Base-by-base conservation (phyloP, 2,113 vertebrate genomes). In the Emydura subglobosa region DNA sequence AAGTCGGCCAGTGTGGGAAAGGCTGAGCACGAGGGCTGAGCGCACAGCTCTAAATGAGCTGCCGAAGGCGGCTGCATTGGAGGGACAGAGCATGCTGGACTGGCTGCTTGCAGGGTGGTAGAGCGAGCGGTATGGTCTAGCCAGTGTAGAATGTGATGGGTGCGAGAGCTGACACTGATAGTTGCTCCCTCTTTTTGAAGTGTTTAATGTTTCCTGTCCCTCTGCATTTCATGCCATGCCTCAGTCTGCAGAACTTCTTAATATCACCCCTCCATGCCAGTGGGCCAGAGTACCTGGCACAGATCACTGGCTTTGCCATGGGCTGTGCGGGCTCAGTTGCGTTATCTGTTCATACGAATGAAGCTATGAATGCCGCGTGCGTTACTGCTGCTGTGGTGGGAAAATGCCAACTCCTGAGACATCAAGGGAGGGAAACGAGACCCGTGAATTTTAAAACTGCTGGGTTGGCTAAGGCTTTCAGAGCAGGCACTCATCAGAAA, bases 161-260 rank as follows among this genome's bases (percentile, higher is more conserved):
- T 44, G 55, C 86, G 47, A 13, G 92, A 91, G 86, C 96, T 95
- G 93, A 65, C 86, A 91, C 94, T 94, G 93, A 93, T 96, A 96
- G 92, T 92, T 96, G 93, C 96, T 93, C 95, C 95, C 74, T 79
- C 93, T 83, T 72, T 72, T 83, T 0, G 1, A 68, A 95, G 59
- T 57, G 85, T 94, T 91, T 76, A 5, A 51, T 47, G 76, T 82
- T 86, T 79, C 85, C 51, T 5, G 3, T 88, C 61, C 86, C 91
- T 78, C 79, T 90, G 78, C 81, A 49, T 85, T 68, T 87, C 1
- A 0, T 86, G 59, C 84, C 10, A 1, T 88, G 89, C 94, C 29
- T 89, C 96, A 96, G 95, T 95, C 92, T 82, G 94, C 88, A 91
- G 84, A 87, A 93, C 91, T 91, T 87, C 83, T 85, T 65, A 13